These are phyloP conservation scores for Mesaphorura yosii DNA, from an alignment of 1,140 invertebrate genomes.

Conservation along the genomic window DNA sequence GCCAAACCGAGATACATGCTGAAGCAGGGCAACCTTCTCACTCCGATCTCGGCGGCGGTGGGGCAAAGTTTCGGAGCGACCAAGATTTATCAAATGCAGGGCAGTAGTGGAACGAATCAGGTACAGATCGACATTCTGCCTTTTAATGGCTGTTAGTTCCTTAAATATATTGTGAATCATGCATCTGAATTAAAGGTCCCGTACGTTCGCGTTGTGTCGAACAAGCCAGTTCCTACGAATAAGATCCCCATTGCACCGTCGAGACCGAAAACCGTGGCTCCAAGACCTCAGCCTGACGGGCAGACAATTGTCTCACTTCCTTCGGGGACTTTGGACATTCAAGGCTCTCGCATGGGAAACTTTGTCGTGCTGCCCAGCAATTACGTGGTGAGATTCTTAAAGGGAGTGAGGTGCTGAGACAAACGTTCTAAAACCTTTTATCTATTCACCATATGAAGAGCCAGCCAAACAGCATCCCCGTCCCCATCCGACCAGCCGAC, in stretches of 20 bases:
- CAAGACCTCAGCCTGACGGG: conserved; percentile 17
- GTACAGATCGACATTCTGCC: background rate
- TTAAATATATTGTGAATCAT: background rate
- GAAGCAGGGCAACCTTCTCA: conserved; percentile 22
- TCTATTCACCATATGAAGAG: conserved; percentile 22
- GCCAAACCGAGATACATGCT: conserved; percentile 16
- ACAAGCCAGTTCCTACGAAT: conserved; percentile 16
- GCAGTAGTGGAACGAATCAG: conserved; percentile 1
- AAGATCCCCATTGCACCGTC: conserved; percentile 29
- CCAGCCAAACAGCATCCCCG: conserved; percentile 13
- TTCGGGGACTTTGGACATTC: conserved; percentile 9
- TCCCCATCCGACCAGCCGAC: conserved; percentile 24
- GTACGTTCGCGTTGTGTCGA: conserved; percentile 22
- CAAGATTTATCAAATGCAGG: conserved; percentile 4
- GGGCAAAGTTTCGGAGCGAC: background rate
- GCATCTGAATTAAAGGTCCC: no score
- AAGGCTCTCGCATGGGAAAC: conserved; percentile 20
- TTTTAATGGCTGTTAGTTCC: background rate
- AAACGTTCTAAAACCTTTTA: background rate
- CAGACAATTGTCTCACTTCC: conserved; percentile 24
- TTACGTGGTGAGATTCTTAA: conserved; percentile 11
- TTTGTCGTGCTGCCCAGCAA: conserved; percentile 27
- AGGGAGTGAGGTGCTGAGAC: background rate
- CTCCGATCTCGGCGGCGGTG: conserved; percentile 12
- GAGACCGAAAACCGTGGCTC: conserved; percentile 28